Base-by-base conservation (phyloP, 2,113 vertebrate species). In the Sardina pilchardus region DNA sequence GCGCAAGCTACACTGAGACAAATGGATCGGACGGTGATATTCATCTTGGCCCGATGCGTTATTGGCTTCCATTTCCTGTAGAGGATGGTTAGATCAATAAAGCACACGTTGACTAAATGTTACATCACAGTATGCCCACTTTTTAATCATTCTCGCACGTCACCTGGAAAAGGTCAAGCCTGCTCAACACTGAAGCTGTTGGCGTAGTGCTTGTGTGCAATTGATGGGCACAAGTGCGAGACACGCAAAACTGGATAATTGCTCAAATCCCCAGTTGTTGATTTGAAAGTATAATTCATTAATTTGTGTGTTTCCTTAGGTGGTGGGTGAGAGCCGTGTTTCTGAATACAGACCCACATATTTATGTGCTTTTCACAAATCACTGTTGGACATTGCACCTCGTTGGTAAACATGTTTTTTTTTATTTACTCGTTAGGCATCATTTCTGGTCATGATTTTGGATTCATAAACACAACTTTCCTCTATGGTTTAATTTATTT, bases 121-220 rank as follows among this genome's bases (percentile, higher is more conserved):
- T 93, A 95, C 94, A 92, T 92, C 94, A 91, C 92, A 93, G 92
- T 91, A 89, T 90, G 90, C 50, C 88, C 82, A 83, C 85, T 90
- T 85, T 88, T 91, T 93, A 93, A 93, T 93, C 89, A 91, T 92
- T 91, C 92, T 88, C 89, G 88, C 90, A 78, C 12, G 91, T 92
- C 90, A 90, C 90, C 88, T 83, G 86, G 90, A 88, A 95, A 95
- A 94, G 94, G 94, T 93, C 91, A 91, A 81, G 92, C 90, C 90
- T 91, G 86, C 80, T 63, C 5, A 30, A 83, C 59, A 88, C 93
- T 91, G 88, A 90, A 91, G 84, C 81, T 71, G 21, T 50, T 17
- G 71, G 71, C 71, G 39, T 34, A 78, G 26, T 16, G 26, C 71
- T 78, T 78, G 71, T 78, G 30, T 78, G 34, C 71, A 36, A 17